Evolutionary conservation across 2,888 invertebrate genomes (phyloP).

Genomic region (Ethmia dodecea): DNA sequence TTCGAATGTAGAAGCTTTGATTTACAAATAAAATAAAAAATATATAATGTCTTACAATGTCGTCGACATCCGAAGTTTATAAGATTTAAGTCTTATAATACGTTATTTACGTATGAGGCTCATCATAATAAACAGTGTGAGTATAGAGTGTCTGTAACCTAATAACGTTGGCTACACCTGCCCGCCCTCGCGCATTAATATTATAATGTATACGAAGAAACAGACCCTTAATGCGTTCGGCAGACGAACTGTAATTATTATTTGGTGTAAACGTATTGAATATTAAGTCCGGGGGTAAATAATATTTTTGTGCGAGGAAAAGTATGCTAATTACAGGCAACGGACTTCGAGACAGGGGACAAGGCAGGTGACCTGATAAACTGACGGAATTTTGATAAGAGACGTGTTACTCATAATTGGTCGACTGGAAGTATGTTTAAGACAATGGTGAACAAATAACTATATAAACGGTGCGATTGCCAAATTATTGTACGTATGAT

Average conservation of each 20-base stretch:
- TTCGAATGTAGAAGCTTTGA: conserved; percentile 16
- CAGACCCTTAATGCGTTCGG: conserved; percentile 58
- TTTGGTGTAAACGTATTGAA: conserved; percentile 74
- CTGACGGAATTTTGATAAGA: conserved; percentile 52
- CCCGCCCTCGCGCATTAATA: conserved; percentile 54
- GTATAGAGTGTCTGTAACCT: conserved; percentile 57
- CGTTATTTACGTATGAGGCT: conserved; percentile 41
- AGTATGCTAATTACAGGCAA: conserved; percentile 24
- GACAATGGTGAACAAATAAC: too few species aligned
- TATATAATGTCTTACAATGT: background rate
- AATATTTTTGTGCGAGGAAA: conserved; percentile 47
- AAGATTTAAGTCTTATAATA: conserved; percentile 33
- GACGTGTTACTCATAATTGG: conserved; percentile 18
- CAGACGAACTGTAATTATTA: conserved; percentile 65
- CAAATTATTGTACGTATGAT: too few species aligned
- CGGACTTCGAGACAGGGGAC: conserved; percentile 38
- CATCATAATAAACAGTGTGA: conserved; percentile 48
- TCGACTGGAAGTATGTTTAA: too few species aligned
- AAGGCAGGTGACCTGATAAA: conserved; percentile 58
- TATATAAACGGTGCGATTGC: too few species aligned
- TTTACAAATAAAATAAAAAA: conserved; percentile 21
- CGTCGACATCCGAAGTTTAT: conserved; percentile 20
- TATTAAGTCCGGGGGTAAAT: conserved; percentile 57
- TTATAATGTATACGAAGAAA: conserved; percentile 64
- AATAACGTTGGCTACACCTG: conserved; percentile 44